A percentile compares a stretch with the other conserved stretches of the same genome.
phyloP scores from a whole-genome alignment of 2,113 vertebrate species.

The Coregonus clupeaformis region DNA sequence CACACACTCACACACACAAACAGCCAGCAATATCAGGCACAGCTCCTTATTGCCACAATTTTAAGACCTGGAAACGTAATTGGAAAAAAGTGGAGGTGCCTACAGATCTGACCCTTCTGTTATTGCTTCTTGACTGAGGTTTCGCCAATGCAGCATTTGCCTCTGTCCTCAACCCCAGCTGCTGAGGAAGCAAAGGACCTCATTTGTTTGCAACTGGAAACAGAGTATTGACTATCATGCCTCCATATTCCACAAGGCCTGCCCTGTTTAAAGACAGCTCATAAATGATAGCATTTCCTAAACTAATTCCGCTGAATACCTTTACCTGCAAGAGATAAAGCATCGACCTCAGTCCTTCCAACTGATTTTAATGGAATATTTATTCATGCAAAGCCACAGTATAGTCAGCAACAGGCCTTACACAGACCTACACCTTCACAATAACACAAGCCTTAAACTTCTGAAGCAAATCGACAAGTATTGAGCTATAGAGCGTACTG shows the following conservation, averaged over 20 bases:
- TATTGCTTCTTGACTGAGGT: conserved; percentile 7
- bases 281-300: not conserved
- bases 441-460: not conserved
- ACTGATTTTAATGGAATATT: not conserved
- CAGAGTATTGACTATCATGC: not conserved
- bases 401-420: not conserved
- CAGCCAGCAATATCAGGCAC: not conserved
- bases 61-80: not conserved
- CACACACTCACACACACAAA: not conserved
- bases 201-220: conserved; percentile 1
- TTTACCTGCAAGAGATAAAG: not conserved
- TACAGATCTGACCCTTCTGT: not conserved
- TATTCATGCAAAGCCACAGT: not conserved
- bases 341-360: not conserved
- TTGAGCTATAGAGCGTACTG: not conserved
- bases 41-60: conserved; percentile 3
- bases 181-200: not conserved
- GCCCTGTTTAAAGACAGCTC: not conserved
- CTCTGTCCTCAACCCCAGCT: not conserved
- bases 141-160: not conserved
- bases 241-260: not conserved
- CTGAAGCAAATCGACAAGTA: not conserved
- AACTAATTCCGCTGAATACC: not conserved
- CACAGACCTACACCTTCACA: not conserved
- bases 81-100: conserved; percentile 4